Base-by-base conservation (phyloP, 92 coral and sea anemone genomes). In the Bergia puertoricense region DNA sequence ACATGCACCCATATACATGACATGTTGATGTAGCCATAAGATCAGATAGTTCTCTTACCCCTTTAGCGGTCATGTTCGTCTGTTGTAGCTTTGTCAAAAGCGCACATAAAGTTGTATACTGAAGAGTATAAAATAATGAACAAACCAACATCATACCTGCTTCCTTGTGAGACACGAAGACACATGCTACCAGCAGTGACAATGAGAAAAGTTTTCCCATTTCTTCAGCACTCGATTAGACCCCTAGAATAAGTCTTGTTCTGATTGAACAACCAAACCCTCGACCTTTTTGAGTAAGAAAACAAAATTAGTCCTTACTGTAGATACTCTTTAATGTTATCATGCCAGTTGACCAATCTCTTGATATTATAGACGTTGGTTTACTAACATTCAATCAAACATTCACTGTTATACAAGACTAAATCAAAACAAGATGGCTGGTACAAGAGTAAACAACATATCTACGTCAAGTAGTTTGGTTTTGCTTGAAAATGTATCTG, bases 111-210 rank as follows among this genome's bases (percentile, higher is more conserved):
- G 8, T 14, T 4, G 39, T 54, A 38, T 4, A 38, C 40, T 43
- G 65, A 51, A 46, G 41, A 36, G 38, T 5, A 4, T 39, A 22
- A 80, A 38, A 56, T 20, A 22, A n/a, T 54, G 37, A 44, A 67
- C 59, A 46, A 84, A 84, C 68, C 62, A 68, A 10, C 56, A 84
- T 42, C 87, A 0, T 84, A 84, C 87, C 87, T 71, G 78, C 18
- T 72, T 38, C 77, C 6, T 39, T 44, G 23, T 36, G 15, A 56
- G 68, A 54, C 1, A 71, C 45, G 30, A 41, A 59, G 11, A 30
- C 46, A 37, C 71, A 15, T 44, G 77, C 40, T 45, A 48, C 46
- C 15, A 84, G 23, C 2, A 69, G 22, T 8, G 18, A 84, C 44
- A 71, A 45, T 9, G 66, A 51, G 57, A 15, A 36, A 37, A 30